phyloP scores from a whole-genome alignment of 2,113 vertebrate genomes.

The Acanthochromis polyacanthus region DNA sequence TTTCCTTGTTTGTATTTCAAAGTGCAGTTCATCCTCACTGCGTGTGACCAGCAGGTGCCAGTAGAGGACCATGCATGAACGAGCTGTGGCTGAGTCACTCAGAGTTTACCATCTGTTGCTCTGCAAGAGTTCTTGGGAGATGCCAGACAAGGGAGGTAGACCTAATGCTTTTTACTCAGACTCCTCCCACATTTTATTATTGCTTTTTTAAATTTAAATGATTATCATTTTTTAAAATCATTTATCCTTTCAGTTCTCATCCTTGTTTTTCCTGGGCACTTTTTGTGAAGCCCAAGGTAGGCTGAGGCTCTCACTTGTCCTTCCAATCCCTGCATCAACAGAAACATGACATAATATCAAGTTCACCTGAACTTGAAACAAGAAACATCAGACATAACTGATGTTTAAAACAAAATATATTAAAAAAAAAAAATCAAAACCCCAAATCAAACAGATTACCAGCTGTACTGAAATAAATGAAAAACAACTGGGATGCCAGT shows the following conservation, averaged over 20 bases:
- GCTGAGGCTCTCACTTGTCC: slow-evolving; percentile 17
- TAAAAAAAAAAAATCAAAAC: slow-evolving; percentile 7
- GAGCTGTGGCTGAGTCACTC: slow-evolving; percentile 56
- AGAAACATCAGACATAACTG: slow-evolving; percentile 16
- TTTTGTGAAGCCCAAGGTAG: slow-evolving; percentile 31
- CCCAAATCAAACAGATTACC: slow-evolving; percentile 21
- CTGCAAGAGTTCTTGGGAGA: slow-evolving; percentile 63
- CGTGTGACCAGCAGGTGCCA: slow-evolving; percentile 71
- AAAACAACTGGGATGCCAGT: neutral
- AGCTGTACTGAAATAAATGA: slow-evolving; percentile 10
- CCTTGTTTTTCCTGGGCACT: slow-evolving; percentile 35
- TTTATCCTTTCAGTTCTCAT: slow-evolving; percentile 26
- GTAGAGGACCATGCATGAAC: slow-evolving; percentile 63
- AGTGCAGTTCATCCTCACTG: neutral
- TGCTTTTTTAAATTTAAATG: too few relatives aligned
- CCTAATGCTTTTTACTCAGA: slow-evolving; percentile 55
- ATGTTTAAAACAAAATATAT: slow-evolving; percentile 49
- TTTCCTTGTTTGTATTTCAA: neutral
- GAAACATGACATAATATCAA: slow-evolving; percentile 26
- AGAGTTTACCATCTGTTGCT: slow-evolving; percentile 78
- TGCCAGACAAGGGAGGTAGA: slow-evolving; percentile 59
- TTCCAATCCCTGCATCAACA: slow-evolving; percentile 25
- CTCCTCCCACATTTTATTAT: slow-evolving; percentile 47
- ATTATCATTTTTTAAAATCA: slow-evolving; percentile 27
- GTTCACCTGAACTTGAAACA: slow-evolving; percentile 21